Percentiles rank a stretch among this genome's conserved stretches.
Evolutionary conservation across 2,888 invertebrate genomes (phyloP).

Genomic region (Ennomos quercinarius): DNA sequence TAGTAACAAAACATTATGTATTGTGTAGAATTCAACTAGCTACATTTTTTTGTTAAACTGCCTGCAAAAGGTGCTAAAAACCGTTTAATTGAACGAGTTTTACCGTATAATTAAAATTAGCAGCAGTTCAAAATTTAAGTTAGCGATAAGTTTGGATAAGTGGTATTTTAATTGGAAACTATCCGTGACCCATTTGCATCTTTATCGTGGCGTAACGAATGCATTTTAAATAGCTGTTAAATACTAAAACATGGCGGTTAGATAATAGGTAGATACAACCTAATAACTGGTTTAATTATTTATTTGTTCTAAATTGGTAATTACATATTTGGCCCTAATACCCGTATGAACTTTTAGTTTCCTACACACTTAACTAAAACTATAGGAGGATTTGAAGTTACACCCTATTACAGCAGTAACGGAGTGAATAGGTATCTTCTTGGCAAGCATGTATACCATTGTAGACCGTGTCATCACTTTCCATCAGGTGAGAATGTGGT

Average conservation of each 20-base stretch:
- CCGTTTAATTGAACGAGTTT: slow-evolving; percentile 14
- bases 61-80: slow-evolving; percentile 9
- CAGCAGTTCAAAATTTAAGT: slow-evolving; percentile 10
- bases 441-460: no score
- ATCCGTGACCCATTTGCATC: slow-evolving; percentile 35
- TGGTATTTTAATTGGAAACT: slow-evolving; percentile 31
- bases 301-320: no score
- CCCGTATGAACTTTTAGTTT: no score
- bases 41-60: slow-evolving; percentile 1
- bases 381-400: no score
- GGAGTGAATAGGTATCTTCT: no score
- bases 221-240: slow-evolving; percentile 29
- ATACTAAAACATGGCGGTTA: slow-evolving; percentile 16
- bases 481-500: no score
- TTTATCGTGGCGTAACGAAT: slow-evolving; percentile 38
- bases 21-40: no score
- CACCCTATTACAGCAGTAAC: no score
- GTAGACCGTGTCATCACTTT: no score
- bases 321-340: no score
- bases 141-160: slow-evolving; percentile 19
- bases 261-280: slow-evolving; percentile 28
- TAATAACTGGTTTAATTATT: slow-evolving; percentile 5
- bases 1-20: no score
- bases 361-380: no score
- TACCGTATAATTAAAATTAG: slow-evolving; percentile 14